phyloP scores from a whole-genome alignment of 64 coral and sea anemone species.

The Pocillopora verrucosa region DNA sequence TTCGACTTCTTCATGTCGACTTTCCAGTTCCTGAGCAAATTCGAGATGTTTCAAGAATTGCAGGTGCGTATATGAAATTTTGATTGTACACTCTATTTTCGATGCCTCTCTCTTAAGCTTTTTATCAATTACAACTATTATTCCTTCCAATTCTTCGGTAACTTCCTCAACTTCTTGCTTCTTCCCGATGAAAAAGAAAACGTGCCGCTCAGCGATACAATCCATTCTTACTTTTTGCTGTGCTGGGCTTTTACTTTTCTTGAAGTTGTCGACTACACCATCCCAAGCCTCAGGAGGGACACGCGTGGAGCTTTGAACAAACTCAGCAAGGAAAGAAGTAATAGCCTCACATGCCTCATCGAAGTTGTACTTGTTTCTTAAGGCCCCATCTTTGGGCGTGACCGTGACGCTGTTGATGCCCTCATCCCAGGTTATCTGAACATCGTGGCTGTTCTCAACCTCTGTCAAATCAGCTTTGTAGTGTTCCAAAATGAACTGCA shows the following conservation, averaged over 20 bases:
- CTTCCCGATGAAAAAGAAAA: not conserved
- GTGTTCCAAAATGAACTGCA: not conserved
- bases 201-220: not conserved
- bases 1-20: not conserved
- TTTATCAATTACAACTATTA: not conserved
- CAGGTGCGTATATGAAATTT: not conserved
- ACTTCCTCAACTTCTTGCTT: not conserved
- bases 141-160: not conserved
- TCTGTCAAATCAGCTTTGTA: not conserved
- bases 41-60: slow-evolving; percentile 5
- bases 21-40: slow-evolving; percentile 8
- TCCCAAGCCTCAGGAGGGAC: not conserved
- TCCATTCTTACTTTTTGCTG: not conserved
- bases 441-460: not conserved
- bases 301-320: not conserved
- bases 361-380: not conserved
- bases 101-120: not conserved
- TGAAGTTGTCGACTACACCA: not conserved
- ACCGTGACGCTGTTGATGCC: not conserved
- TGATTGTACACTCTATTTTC: not conserved
- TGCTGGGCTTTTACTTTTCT: not conserved
- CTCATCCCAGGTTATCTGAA: slow-evolving; percentile 2
- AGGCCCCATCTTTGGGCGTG: not conserved
- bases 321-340: not conserved
- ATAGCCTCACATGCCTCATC: not conserved